Evolutionary conservation across 2,113 vertebrate genomes (phyloP), one percentile per base, ranked within the genome.

Genomic region (Coracopsis vasa): DNA sequence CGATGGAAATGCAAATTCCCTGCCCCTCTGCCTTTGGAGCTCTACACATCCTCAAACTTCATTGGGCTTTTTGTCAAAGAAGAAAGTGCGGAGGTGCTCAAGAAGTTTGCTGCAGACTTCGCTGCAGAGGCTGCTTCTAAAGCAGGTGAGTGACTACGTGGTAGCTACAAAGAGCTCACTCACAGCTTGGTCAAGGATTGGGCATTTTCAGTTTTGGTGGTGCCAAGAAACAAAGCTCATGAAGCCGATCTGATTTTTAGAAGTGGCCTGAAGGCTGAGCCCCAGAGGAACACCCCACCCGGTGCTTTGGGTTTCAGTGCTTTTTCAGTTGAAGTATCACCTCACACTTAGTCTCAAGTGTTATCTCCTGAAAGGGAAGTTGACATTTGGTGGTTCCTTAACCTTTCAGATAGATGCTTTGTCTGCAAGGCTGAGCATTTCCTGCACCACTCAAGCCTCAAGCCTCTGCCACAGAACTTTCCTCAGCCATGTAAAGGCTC

Each of bases 21-120:
- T 0, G 96, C 97, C 58, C 99, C 99, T 1, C 98, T 99, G 83
- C 99, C 99, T 7, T 94, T 99, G 96, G 99, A 99, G 98, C 99
- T 99, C 86, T 99, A 99, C 91, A 99, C 98, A 0, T 99, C 99
- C 78, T 98, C 99, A 23, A 99, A 99, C 97, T 99, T 99, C 96
- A 99, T 99, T 0, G 99, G 99, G 39, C 99, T 99, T 79, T 99
- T 99, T 5, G 99, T 99, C 95, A 99, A 99, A 90, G 99, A 99
- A 94, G 98, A 99, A 17, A 98, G 99, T 5, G 99, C 99, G 0
- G 99, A 99, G 78, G 98, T 99, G 93, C 98, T 99, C 97, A 99
- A 99, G 98, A 98, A 97, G 90, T 99, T 99, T 21, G 99, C 99
- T 1, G 97, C 99, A 0, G 99, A 99, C 92, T 99, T 99, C 4